Conservation (phyloP, 2,113 vertebrate genomes). For the Ahaetulla prasina region DNA sequence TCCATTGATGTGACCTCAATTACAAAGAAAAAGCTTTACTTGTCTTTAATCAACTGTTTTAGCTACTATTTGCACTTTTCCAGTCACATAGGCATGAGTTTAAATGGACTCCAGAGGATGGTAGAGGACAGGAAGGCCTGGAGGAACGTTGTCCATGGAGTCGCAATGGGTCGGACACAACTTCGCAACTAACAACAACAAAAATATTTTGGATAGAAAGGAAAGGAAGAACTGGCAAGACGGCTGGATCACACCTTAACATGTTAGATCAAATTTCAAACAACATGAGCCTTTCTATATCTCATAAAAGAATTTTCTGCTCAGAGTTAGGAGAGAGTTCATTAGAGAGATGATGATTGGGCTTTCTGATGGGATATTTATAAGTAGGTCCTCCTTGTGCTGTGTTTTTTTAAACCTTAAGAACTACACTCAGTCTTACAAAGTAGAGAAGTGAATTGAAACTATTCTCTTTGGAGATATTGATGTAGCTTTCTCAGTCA, state of each 20-base stretch:
- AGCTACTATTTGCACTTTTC: neutral
- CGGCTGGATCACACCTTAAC: neutral
- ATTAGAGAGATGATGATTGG: neutral
- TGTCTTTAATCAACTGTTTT: neutral
- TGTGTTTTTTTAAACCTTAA: neutral
- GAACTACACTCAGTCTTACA: neutral
- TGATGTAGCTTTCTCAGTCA: neutral
- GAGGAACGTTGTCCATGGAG: too few relatives aligned
- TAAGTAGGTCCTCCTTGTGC: neutral
- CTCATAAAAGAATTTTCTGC: neutral
- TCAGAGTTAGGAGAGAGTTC: neutral
- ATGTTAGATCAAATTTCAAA: neutral
- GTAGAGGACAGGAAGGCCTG: too few relatives aligned
- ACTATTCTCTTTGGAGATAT: neutral
- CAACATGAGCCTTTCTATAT: neutral
- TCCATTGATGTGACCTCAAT: neutral
- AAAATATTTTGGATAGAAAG: neutral
- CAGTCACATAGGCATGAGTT: too few relatives aligned
- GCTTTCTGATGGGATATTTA: neutral
- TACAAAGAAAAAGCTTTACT: neutral
- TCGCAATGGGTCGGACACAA: too few relatives aligned
- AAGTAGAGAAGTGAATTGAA: neutral
- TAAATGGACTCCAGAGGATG: too few relatives aligned
- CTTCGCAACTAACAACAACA: too few relatives aligned
- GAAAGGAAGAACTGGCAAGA: neutral